A percentile compares a stretch with the other conserved stretches of the same genome.
Conservation (phyloP, 2,113 vertebrate species). For the Drymodes brunneopygia region DNA sequence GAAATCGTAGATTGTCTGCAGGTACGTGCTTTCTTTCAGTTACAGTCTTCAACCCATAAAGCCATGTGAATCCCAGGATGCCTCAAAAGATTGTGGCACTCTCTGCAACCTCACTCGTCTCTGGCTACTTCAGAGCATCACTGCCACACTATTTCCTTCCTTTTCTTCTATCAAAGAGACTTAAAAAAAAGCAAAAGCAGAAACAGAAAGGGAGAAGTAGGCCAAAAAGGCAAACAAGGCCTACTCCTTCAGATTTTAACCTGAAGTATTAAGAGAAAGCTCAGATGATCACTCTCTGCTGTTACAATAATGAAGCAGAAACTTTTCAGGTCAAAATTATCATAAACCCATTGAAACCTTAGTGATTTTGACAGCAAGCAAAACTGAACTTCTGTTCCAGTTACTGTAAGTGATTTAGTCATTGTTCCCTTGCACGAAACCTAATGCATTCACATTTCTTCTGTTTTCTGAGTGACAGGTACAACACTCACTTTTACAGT, state of each 20-base stretch:
- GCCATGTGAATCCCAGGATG: background rate
- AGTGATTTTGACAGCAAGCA: background rate
- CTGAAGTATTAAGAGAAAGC: background rate
- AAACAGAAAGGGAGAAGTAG: background rate
- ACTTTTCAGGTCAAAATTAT: background rate
- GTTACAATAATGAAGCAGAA: background rate
- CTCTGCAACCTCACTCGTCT: background rate
- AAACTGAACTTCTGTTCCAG: background rate
- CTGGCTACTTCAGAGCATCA: background rate
- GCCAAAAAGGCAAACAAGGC: background rate
- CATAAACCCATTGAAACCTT: background rate
- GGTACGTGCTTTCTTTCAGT: background rate
- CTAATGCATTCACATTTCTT: background rate
- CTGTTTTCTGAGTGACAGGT: background rate
- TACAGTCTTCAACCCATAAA: background rate
- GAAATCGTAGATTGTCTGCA: background rate
- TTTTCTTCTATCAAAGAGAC: background rate
- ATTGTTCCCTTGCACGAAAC: background rate
- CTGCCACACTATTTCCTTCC: rapidly evolving
- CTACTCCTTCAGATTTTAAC: background rate
- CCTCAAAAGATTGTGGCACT: background rate
- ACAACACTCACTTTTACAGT: background rate
- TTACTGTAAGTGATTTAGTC: background rate
- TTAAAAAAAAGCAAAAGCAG: background rate
- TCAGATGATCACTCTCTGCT: background rate